Conservation (phyloP, 2,888 invertebrate species). For the Gastrophysa polygoni region DNA sequence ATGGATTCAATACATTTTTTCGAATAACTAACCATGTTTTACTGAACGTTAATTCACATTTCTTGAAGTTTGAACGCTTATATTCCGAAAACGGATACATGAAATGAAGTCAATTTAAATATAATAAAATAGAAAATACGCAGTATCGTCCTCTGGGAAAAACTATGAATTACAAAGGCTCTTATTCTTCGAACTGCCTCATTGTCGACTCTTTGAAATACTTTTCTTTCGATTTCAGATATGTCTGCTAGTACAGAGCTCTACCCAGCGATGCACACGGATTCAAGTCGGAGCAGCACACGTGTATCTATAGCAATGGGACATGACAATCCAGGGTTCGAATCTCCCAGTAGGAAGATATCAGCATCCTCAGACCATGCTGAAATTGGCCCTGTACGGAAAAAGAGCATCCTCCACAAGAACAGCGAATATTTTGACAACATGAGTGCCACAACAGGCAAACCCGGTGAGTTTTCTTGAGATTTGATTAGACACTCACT, state of each 20-base stretch:
- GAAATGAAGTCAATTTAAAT: no score
- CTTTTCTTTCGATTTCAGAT: neutral
- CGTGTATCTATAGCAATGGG: constrained; percentile 47
- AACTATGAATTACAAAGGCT: no score
- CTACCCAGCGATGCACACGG: neutral
- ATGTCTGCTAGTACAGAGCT: neutral
- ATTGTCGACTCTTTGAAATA: no score
- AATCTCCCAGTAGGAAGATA: constrained; percentile 59
- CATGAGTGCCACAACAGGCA: neutral
- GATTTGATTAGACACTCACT: no score
- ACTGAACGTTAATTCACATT: no score
- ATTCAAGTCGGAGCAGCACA: neutral
- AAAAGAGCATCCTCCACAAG: constrained; percentile 71
- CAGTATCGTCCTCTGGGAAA: no score
- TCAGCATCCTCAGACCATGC: constrained; percentile 58
- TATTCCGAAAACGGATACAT: no score
- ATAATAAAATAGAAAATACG: no score
- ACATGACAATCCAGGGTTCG: constrained; percentile 70
- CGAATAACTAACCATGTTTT: no score
- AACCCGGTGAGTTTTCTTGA: neutral
- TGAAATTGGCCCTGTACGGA: constrained; percentile 72
- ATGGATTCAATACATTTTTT: no score
- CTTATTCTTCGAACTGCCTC: no score
- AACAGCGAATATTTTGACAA: constrained; percentile 12
- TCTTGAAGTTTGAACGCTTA: no score